Conservation (phyloP, 2,888 invertebrate species). For the Drosophila nr. perissopoda region DNA sequence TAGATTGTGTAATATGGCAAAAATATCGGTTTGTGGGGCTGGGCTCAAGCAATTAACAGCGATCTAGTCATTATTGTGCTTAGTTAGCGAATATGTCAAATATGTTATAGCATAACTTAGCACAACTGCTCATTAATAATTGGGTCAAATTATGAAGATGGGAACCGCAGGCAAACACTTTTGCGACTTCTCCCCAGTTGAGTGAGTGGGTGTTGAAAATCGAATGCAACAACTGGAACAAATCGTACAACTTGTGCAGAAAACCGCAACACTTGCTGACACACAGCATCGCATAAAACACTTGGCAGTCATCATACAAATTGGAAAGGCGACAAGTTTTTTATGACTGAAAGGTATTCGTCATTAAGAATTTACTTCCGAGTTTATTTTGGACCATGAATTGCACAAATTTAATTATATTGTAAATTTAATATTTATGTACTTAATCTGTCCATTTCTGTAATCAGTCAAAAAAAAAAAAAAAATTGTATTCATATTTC, state of each 20-base stretch:
- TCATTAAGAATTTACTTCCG: not conserved
- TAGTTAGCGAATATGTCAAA: slow-evolving; percentile 33
- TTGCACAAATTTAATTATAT: not conserved
- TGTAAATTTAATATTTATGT: not conserved
- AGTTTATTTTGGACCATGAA: not conserved
- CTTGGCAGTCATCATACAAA: slow-evolving; percentile 9
- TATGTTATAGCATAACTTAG: slow-evolving; percentile 6
- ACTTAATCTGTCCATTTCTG: not conserved
- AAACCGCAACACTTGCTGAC: slow-evolving; percentile 45
- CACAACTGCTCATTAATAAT: slow-evolving; percentile 32
- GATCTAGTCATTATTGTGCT: slow-evolving; percentile 39
- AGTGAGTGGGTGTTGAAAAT: slow-evolving; percentile 20
- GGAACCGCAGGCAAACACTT: slow-evolving; percentile 47
- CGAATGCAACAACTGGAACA: slow-evolving; percentile 7
- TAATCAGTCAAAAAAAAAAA: not conserved
- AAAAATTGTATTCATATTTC: not conserved
- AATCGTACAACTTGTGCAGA: slow-evolving; percentile 18
- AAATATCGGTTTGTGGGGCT: slow-evolving; percentile 50
- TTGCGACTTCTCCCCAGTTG: slow-evolving; percentile 51
- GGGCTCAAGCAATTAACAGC: slow-evolving; percentile 46
- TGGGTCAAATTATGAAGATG: slow-evolving; percentile 37
- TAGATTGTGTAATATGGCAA: slow-evolving; percentile 63
- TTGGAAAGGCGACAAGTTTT: slow-evolving; percentile 11
- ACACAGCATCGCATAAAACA: slow-evolving; percentile 10
- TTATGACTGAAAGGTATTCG: not conserved